phyloP scores from a whole-genome alignment of 2,888 invertebrate species.

The Andrena fulva region DNA sequence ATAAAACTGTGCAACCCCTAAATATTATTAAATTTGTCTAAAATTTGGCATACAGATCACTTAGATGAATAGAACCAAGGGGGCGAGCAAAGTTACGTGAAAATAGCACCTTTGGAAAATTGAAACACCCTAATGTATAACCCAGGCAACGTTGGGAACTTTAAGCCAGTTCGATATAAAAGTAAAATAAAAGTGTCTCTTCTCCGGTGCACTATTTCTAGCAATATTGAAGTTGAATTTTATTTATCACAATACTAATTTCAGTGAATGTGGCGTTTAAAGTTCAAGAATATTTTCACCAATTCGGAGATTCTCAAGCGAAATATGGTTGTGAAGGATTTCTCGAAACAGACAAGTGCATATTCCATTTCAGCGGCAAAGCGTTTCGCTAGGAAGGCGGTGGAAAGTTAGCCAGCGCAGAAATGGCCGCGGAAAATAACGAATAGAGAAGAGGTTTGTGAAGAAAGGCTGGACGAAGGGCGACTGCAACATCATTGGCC shows the following conservation, averaged over 20 bases:
- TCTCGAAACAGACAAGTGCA: neutral
- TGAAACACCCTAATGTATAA: too few relatives aligned
- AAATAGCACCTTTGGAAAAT: too few relatives aligned
- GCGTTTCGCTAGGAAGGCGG: neutral
- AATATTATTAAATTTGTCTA: too few relatives aligned
- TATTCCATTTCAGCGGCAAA: neutral
- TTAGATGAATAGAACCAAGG: too few relatives aligned
- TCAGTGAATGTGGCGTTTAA: neutral
- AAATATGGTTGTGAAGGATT: neutral
- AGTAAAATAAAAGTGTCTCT: too few relatives aligned
- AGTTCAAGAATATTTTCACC: neutral
- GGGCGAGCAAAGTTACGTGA: too few relatives aligned
- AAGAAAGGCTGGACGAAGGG: constrained; percentile 1
- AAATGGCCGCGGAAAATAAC: constrained; percentile 8
- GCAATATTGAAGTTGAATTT: too few relatives aligned
- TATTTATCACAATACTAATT: neutral
- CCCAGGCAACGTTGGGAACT: too few relatives aligned
- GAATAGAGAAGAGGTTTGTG: constrained; percentile 11
- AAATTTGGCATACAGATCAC: too few relatives aligned
- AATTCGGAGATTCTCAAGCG: neutral
- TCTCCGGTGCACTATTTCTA: too few relatives aligned
- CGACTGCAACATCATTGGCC: constrained; percentile 36
- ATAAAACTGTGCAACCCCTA: too few relatives aligned
- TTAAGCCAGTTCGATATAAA: too few relatives aligned
- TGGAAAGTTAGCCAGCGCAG: neutral